Base-by-base conservation (phyloP, 2,888 invertebrate genomes). In the Aphelenchoides bicaudatus region DNA sequence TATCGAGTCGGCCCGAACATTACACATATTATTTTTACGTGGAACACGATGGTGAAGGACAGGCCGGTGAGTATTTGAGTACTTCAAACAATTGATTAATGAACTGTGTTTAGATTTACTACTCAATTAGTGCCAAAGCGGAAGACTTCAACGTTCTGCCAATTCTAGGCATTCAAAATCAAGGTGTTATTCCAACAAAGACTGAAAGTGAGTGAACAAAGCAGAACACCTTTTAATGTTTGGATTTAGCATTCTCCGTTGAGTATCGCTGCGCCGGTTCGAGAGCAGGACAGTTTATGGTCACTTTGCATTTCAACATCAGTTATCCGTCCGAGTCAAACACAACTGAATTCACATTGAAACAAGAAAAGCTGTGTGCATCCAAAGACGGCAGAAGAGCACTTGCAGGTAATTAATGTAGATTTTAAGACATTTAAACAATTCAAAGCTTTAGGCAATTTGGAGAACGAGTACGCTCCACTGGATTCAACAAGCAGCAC, bases 81-180 rank as follows among this genome's bases (percentile, higher is more conserved):
- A 23, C 5, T 46, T 54, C 19, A 30, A 25, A 46, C 21, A 27
- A 10, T 48, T 28, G n/a, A 21, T 30, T 5, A 56, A 37, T 59
- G 39, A 43, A 23, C 31, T 19, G n/a, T n/a, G 46, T 58, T 25
- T 27, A 60, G 63, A 61, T 69, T 13, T 56, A 59, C 29, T 74
- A 74, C 55, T 62, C 68, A 34, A 58, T 75, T 30, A 59, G 60
- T 38, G 69, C 67, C 10, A 66, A 67, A 27, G 64, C 77, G 5
- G 73, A 72, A 39, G 73, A 78, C 43, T 70, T 71, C n/a, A 69
- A 72, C 37, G 75, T 77, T n/a, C 64, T 77, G 23, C 74, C 77
- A 2, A 66, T 76, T 31, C 50, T 78, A 5, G 62, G 70, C 16
- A 55, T 76, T 25, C 72, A 71, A 5, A 48, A 61, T 28, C 53